Evolutionary conservation across 2,888 invertebrate genomes (phyloP).

Genomic region (Cephus sareptanus): DNA sequence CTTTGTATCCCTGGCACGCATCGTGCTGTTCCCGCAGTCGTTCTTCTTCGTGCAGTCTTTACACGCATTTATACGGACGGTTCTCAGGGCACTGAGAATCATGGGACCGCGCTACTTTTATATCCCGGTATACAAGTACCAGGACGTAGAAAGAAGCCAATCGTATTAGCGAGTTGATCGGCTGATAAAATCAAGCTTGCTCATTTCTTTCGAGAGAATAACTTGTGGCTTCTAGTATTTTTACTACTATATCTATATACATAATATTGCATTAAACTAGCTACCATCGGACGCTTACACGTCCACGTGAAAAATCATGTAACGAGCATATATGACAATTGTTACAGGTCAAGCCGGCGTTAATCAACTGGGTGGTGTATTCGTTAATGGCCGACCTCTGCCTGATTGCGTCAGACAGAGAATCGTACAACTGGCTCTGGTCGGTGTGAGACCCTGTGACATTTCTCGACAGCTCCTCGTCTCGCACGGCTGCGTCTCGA

Average conservation of each 20-base stretch:
- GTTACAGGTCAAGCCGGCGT: slow-evolving; percentile 93
- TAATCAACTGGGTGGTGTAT: slow-evolving; percentile 96
- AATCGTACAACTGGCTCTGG: slow-evolving; percentile 93
- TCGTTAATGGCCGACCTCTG: slow-evolving; percentile 96
- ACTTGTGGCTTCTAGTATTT: background rate
- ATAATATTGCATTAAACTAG: background rate
- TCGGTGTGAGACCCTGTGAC: slow-evolving; percentile 96
- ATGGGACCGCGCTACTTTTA: background rate
- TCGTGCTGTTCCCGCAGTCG: background rate
- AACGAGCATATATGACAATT: slow-evolving; percentile 1
- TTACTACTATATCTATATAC: background rate
- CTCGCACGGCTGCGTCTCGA: slow-evolving; percentile 97
- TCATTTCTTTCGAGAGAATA: background rate
- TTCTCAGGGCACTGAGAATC: background rate
- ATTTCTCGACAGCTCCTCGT: slow-evolving; percentile 95
- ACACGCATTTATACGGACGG: background rate
- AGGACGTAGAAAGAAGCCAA: background rate
- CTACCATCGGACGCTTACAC: background rate
- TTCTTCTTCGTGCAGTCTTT: background rate
- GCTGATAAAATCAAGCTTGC: background rate
- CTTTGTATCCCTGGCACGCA: background rate
- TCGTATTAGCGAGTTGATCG: background rate
- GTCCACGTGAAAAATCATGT: background rate
- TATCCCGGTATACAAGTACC: background rate
- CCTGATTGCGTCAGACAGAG: slow-evolving; percentile 93